These are phyloP conservation scores for Xiphorhynchus erythropygius DNA, from an alignment of 2,797 vertebrate species.

Conservation along the genomic window DNA sequence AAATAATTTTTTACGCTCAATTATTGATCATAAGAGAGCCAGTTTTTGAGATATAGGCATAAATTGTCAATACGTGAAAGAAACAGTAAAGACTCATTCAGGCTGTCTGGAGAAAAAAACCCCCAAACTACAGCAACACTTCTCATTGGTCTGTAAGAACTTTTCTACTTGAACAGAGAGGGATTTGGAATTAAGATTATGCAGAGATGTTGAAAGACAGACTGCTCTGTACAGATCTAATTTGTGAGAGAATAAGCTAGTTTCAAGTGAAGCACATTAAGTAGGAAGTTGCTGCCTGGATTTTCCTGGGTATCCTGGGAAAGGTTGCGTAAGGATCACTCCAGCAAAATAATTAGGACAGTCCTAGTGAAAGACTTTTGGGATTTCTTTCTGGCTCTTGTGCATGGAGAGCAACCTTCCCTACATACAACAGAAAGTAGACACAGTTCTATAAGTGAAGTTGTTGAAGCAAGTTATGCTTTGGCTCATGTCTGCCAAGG, in stretches of 20 bases:
- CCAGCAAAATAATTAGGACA: background rate
- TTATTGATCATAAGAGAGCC: fast-evolving
- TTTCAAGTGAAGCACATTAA: background rate
- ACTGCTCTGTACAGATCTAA: background rate
- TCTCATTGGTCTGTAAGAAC: background rate
- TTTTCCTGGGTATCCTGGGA: background rate
- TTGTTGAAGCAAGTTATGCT: background rate
- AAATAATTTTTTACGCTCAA: background rate
- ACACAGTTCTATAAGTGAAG: background rate
- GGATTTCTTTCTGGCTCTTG: background rate
- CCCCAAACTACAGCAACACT: background rate
- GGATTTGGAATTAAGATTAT: background rate
- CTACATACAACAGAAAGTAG: background rate
- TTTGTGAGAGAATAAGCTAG: background rate
- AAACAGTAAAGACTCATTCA: background rate
- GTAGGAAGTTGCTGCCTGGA: background rate
- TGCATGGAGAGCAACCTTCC: fast-evolving
- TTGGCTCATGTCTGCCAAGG: background rate
- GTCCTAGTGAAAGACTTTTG: background rate
- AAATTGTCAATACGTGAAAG: background rate
- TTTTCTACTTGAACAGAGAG: background rate
- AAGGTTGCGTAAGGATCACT: background rate
- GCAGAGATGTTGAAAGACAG: background rate
- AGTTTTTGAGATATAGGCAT: background rate
- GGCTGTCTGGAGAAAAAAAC: background rate